These are phyloP conservation scores for Lordiphosa mommai DNA, from an alignment of 1,140 invertebrate species.

Conservation along the genomic window DNA sequence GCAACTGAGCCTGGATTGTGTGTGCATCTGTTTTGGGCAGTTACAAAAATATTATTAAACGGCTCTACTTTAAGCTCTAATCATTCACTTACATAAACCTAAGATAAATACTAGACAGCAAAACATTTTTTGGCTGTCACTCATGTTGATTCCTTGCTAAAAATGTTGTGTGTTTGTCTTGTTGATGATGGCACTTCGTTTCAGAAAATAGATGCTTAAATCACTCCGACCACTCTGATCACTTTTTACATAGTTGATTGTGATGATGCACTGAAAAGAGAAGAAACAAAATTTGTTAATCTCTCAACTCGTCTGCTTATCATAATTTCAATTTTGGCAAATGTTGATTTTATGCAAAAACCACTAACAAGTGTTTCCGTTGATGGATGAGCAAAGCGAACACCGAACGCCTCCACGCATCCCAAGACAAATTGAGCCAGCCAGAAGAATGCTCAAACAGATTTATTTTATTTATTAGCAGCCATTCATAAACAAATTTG, in stretches of 20 bases:
- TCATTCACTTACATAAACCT: slow-evolving; percentile 60
- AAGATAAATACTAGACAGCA: slow-evolving; percentile 59
- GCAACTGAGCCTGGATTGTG: slow-evolving; percentile 48
- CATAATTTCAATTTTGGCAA: slow-evolving; percentile 34
- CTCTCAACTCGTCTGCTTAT: slow-evolving; percentile 47
- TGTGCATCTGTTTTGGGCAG: slow-evolving; percentile 29
- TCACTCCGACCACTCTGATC: slow-evolving; percentile 8
- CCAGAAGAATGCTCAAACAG: slow-evolving; percentile 39
- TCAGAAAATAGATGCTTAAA: slow-evolving; percentile 3
- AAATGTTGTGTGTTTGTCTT: slow-evolving; percentile 3
- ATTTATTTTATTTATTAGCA: slow-evolving; percentile 66
- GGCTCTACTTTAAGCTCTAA: slow-evolving; percentile 9
- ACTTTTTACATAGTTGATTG: slow-evolving; percentile 37
- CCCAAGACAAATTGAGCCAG: slow-evolving; percentile 58
- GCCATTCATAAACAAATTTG: slow-evolving; percentile 56
- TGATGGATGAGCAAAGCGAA: slow-evolving; percentile 39
- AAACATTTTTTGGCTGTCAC: slow-evolving; percentile 52
- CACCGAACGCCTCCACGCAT: slow-evolving; percentile 32
- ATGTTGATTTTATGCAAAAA: slow-evolving; percentile 53
- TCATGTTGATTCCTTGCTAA: slow-evolving; percentile 43
- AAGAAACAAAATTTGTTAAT: slow-evolving; percentile 50
- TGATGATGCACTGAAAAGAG: slow-evolving; percentile 34
- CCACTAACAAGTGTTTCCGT: slow-evolving; percentile 38
- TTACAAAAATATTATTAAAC: slow-evolving; percentile 8
- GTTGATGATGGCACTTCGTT: slow-evolving; percentile 5